Percentiles rank a stretch among this genome's conserved stretches.
Evolutionary conservation across 2,888 invertebrate species (phyloP).

Genomic region (Caenorhabditis sp.): DNA sequence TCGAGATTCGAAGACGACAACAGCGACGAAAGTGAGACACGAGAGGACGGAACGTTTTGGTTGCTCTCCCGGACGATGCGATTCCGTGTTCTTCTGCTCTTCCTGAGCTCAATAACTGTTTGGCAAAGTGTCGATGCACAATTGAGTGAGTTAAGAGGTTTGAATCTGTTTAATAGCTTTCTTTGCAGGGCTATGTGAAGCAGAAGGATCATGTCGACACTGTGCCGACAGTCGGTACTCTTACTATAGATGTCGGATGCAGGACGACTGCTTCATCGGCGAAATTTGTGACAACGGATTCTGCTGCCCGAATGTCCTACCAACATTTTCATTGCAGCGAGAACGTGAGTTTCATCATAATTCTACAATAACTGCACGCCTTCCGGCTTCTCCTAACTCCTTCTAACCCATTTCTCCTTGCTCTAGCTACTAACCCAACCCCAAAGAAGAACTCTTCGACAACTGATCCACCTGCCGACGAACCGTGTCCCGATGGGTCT

Average conservation of each 20-base stretch:
- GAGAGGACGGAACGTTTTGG: conserved; percentile 10
- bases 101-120: not conserved
- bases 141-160: conserved; percentile 61
- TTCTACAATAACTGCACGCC: not conserved
- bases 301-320: conserved; percentile 69
- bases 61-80: not conserved
- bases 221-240: conserved; percentile 73
- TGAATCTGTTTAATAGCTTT: not conserved
- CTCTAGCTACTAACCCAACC: conserved; percentile 40
- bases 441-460: conserved; percentile 19
- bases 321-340: conserved; percentile 57
- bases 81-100: conserved; percentile 24
- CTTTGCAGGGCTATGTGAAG: conserved; percentile 71
- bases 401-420: conserved; percentile 28
- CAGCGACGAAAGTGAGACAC: conserved; percentile 5
- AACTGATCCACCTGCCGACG: conserved; percentile 48
- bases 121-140: conserved; percentile 27
- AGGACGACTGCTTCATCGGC: conserved; percentile 72
- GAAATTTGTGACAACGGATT: conserved; percentile 74
- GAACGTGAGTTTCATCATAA: conserved; percentile 60
- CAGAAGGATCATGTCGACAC: conserved; percentile 69
- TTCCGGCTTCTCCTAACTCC: conserved; percentile 16
- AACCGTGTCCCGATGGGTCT: conserved; percentile 69
- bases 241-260: conserved; percentile 71
- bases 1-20: not conserved